Base-by-base conservation (phyloP, 2,113 vertebrate genomes). In the Donacobius atricapilla region DNA sequence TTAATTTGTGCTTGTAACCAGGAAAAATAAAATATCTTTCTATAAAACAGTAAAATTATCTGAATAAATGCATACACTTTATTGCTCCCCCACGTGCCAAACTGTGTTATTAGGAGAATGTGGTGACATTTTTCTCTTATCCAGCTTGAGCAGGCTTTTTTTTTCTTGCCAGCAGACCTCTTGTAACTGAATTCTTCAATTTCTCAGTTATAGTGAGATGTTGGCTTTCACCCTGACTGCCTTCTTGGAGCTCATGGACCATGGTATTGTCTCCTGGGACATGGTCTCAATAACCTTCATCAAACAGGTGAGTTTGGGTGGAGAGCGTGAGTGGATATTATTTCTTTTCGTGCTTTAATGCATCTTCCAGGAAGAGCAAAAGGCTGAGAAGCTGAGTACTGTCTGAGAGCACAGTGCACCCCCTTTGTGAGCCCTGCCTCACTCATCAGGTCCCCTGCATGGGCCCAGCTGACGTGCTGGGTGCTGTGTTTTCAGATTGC, bases 241-340 rank as follows among this genome's bases (percentile, higher is more conserved):
- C 92, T 99, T 99, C 97, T 98, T 99, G 97, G 99, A 99, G 98
- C 98, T 99, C 84, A 99, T 99, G 99, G 99, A 99, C 96, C 99
- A 99, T 10, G 99, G 99, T 72, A 99, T 99, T 31, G 98, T 99
- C 68, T 99, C 99, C 64, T 99, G 99, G 99, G 99, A 99, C 97
- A 98, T 99, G 96, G 98, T 99, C 93, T 99, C 99, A 10, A 96
- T 99, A 94, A 99, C 98, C 94, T 99, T 99, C 93, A 99, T 99
- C 96, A 99, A 99, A 96, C 99, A 99, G 99, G 99, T 99, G 94
- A 97, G 98, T 77, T 47, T 78, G 54, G 21, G 44, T 35, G 25
- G 30, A 72, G 60, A 22, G 18, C 5, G 5, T 37, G 28, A 63
- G 35, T 21, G 39, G 30, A 39, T 37, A 7, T 37, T 54, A 1